Conservation (phyloP, 2,113 vertebrate species). For the Channa maculata region DNA sequence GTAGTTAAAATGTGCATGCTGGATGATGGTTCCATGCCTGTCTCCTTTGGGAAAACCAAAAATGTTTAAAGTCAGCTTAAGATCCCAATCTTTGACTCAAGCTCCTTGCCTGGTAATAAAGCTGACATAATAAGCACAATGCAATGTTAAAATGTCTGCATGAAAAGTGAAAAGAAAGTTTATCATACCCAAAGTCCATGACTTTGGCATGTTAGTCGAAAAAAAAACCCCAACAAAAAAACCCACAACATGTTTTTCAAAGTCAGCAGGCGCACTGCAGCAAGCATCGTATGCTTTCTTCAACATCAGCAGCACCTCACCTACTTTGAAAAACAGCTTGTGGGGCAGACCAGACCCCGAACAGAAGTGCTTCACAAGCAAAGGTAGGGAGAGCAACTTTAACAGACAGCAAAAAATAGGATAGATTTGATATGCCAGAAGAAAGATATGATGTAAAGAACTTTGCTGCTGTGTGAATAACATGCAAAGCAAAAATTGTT, state of each 20-base stretch:
- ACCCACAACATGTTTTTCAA: constrained; percentile 25
- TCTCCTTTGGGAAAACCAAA: constrained; percentile 51
- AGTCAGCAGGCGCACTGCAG: constrained; percentile 46
- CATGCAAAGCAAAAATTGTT: constrained; percentile 5
- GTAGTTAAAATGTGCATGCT: constrained; percentile 64
- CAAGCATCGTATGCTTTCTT: constrained; percentile 57
- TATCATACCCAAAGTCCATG: background rate
- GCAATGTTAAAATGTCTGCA: constrained; percentile 9
- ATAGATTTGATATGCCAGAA: constrained; percentile 12
- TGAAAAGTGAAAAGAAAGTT: background rate
- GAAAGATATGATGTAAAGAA: constrained; percentile 7
- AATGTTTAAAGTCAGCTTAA: constrained; percentile 60
- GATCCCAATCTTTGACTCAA: constrained; percentile 44
- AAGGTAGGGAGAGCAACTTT: constrained; percentile 42
- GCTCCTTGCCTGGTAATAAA: constrained; percentile 39
- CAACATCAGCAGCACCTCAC: constrained; percentile 77
- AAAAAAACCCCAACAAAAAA: background rate
- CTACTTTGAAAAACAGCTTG: constrained; percentile 73
- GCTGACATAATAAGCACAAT: constrained; percentile 18
- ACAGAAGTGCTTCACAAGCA: constrained; percentile 78
- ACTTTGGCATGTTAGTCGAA: constrained; percentile 20
- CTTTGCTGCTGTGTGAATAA: constrained; percentile 21
- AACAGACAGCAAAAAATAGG: no score
- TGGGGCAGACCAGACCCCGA: constrained; percentile 47
- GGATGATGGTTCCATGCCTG: constrained; percentile 61